Evolutionary conservation across 2,113 vertebrate species (phyloP), one percentile per base, ranked within the genome.

Genomic region (Cavia porcellus): DNA sequence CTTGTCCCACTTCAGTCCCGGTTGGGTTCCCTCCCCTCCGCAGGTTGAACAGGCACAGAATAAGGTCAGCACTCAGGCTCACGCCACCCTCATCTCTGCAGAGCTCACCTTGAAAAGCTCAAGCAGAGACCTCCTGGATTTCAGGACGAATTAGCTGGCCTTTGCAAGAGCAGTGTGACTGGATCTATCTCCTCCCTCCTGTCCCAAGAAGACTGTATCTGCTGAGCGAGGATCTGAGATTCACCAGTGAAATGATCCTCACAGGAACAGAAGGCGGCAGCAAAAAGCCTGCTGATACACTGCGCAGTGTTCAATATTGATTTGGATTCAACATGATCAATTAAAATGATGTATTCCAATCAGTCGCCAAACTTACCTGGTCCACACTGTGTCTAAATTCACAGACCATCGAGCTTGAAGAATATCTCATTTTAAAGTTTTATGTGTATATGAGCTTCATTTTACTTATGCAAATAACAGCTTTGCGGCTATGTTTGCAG

Each of bases 381-480:
- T 98, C 90, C 30, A 25, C 96, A 97, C 97, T 32, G 50, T 81
- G 90, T 97, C 97, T 97, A 97, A 96, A 98, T 97, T 96, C 92
- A 97, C 98, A 97, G 97, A 91, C 80, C 12, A 30, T 97, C 97
- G 97, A 97, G 95, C 97, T 98, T 98, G 94, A 98, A 97, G 97
- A 97, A 94, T 97, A 98, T 98, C 98, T 98, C 95, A 96, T 96
- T 97, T 98, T 95, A 96, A 97, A 97, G 72, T 96, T 98, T 97
- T 98, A 98, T 97, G 95, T 97, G 97, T 88, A 97, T 42, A 97
- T 95, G 97, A 97, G 93, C 91, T 98, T 97, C 95, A 28, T 98
- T 98, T 98, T 97, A 97, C 98, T 97, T 96, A 97, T 89, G 90
- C 97, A 98, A 99, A 98, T 98, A 98, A 98, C 93, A 95, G 95